Evolutionary conservation across 2,888 invertebrate genomes (phyloP).

Genomic region (Emmelina monodactyla): DNA sequence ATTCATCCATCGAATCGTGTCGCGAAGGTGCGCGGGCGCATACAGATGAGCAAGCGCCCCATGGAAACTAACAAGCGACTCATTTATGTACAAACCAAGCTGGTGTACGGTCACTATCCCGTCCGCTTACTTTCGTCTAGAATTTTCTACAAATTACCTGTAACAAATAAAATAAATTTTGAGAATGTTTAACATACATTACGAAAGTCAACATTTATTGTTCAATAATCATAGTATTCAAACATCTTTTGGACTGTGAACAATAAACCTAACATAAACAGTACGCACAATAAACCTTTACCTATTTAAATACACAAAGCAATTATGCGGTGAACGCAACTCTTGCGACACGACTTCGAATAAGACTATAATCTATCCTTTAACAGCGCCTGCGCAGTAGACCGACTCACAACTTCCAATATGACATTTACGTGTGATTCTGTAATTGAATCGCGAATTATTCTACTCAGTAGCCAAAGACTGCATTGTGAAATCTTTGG

Average conservation of each 20-base stretch:
- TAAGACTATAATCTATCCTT: no score
- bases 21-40: slow-evolving; percentile 53
- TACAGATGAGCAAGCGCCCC: slow-evolving; percentile 37
- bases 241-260: no score
- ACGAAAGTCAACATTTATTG: no score
- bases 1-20: slow-evolving; percentile 54
- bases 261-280: no score
- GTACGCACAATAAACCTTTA: no score
- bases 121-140: slow-evolving; percentile 22
- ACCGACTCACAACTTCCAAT: no score
- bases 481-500: slow-evolving; percentile 27
- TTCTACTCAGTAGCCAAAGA: slow-evolving; percentile 33
- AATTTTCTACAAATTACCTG: slow-evolving; percentile 29
- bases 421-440: slow-evolving; percentile 54
- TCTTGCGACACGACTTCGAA: no score
- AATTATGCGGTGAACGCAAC: no score
- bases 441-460: slow-evolving; percentile 45
- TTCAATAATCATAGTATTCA: no score
- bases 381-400: no score
- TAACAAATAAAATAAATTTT: slow-evolving; percentile 20
- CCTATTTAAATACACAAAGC: no score
- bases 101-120: slow-evolving; percentile 26
- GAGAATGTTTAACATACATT: slow-evolving; percentile 7
- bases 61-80: slow-evolving; percentile 40
- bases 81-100: slow-evolving; percentile 38